These are phyloP conservation scores for Acanthosepion esculentum DNA, from an alignment of 2,888 invertebrate species.

Conservation along the genomic window DNA sequence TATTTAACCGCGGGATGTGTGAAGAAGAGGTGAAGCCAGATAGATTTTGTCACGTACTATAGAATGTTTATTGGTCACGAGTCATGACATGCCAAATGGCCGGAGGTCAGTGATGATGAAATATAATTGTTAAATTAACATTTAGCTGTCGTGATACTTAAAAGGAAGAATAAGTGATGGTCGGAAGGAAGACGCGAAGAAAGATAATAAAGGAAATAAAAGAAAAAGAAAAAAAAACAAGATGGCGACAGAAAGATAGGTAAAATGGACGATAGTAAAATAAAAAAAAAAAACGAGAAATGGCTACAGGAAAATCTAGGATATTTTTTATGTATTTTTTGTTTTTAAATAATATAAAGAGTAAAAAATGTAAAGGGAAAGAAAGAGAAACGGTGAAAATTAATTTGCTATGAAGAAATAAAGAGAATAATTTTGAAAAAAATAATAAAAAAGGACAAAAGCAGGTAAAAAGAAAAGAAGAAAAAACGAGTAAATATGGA, in stretches of 20 bases:
- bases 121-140: not conserved
- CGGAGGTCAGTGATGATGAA: not conserved
- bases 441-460: too few species aligned
- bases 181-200: not conserved
- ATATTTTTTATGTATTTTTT: too few species aligned
- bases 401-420: too few species aligned
- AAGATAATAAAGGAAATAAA: not conserved
- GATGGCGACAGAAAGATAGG: not conserved
- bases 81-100: not conserved
- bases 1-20: not conserved
- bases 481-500: too few species aligned
- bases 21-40: not conserved
- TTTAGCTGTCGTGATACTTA: not conserved
- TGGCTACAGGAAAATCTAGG: too few species aligned
- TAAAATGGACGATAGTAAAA: not conserved
- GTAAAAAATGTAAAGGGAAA: too few species aligned
- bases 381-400: too few species aligned
- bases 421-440: too few species aligned
- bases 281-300: too few species aligned
- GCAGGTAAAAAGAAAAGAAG: too few species aligned
- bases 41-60: not conserved
- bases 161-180: not conserved
- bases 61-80: not conserved
- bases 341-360: too few species aligned
- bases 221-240: not conserved